Evolutionary conservation across 2,888 invertebrate species (phyloP), one percentile per base, ranked within the genome.

Genomic region (Erebia palarica): DNA sequence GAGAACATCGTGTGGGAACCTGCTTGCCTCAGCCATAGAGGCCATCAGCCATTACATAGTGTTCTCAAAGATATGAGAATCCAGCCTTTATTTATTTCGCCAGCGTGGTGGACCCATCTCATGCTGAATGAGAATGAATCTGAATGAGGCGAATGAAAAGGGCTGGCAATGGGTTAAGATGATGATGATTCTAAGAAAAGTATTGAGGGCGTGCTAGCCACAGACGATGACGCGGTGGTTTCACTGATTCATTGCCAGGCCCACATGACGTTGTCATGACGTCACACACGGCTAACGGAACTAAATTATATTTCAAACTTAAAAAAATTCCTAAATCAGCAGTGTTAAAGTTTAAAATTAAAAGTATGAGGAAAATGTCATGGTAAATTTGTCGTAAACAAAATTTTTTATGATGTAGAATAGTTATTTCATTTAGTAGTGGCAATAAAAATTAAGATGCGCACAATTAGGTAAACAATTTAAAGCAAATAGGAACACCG

Each of bases 201-300:
- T 10, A 18, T 57, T 21, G 27, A 27, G 57, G 57, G 57, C 57
- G 57, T 58, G 27, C 13, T 13, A 58, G 61, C 44, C 13, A 58
- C 27, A 27, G 27, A 11, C 3, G 2, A 44, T 44, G 42, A 61
- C 61, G 61, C 27, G 11, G 11, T 61, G 4, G 44, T 61, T 61
- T 61, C 61, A 61, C 16, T 61, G 61, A 61, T 44, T 61, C 61
- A 61, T 44, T 44, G 61, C 44, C 61, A 42, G 16, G 16, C 44
- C 16, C 44, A 18, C 16, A 16, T 44, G 42, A 58, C 61, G 61
- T 44, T 16, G 16, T 8, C 13, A 11, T 61, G 61, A 61, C 61
- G 61, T 44, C 61, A 61, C 42, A 44, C 14, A 59, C 44, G 18
- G 16, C 1, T 61, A 61, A 44, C 61, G 61, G 61, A 44, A 44